Base-by-base conservation (phyloP, 2,888 invertebrate genomes). In the Eupeodes luniger region DNA sequence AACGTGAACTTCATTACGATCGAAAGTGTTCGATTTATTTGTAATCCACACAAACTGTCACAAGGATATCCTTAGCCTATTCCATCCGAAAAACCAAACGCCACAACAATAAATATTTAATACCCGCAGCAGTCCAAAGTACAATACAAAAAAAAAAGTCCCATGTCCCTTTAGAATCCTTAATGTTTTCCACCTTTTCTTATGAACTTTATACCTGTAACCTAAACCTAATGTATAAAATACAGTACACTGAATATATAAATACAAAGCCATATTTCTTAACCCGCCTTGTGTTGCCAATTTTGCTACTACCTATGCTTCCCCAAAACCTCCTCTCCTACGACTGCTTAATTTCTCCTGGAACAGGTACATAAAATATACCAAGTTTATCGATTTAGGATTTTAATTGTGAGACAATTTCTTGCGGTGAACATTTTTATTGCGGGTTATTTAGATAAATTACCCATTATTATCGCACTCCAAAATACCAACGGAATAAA, bases 331-430 rank as follows among this genome's bases (percentile, higher is more conserved):
- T 40, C 0, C 49, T 49, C 0, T 0, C 67, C 51, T 27, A 5
- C 44, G 51, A 7, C 55, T 55, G 12, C 55, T 47, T 44, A 10
- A 11, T 12, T 11, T 44, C 12, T 7, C 6, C 9, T 40, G 5
- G 40, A 40, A 40, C 40, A 0, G 14, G n/a, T 36, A 36, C 27
- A 47, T 55, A 72, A 72, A 72, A 72, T 47, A 57, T 14, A 47
- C 47, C 40, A 11, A 64, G 69, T 79, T 85, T 86, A 87, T 87
- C 86, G 86, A 82, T 76, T 87, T 74, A 81, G 84, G 88, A 88
- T 88, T 88, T 84, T 88, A 88, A 88, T 88, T 88, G 84, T 62
- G 84, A 84, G 88, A 88, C 88, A 88, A 88, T 84, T 88, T 88
- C 88, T 84, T 84, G 88, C 64, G 84, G 84, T 62, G 74, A 84